Base-by-base conservation (phyloP, 2,888 invertebrate species). In the Caenorhabditis sp. region DNA sequence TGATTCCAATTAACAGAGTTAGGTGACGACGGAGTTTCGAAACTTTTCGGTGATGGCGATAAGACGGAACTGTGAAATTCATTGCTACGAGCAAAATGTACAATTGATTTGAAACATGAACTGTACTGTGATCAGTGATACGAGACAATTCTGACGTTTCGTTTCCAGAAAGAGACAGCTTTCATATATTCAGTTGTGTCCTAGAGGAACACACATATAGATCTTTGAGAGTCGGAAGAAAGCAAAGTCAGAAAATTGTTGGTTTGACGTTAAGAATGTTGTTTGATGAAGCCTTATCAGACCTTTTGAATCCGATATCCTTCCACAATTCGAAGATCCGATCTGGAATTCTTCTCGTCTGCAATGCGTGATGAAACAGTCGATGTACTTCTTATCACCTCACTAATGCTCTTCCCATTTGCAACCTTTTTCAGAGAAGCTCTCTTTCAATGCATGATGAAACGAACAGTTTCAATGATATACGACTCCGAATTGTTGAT, bases 381-480 rank as follows among this genome's bases (percentile, higher is more conserved):
- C 12, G 26, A 41, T 51, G 51, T n/a, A 61, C 61, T 47, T 38
- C 54, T 76, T 69, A 76, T 68, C 76, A 41, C 26, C 14, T 12
- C 4, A 26, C 10, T 22, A 31, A 24, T 64, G 19, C 41, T 51
- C 59, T 38, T 56, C 14, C 47, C 22, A 28, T 47, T 35, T 66
- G 56, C 59, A 69, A 76, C 68, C 41, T 41, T 35, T 75, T 75
- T 35, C 69, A 28, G 69, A 69, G 76, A 76, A 61, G 41, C 61
- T 10, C 51, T 10, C 69, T 76, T 76, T 28, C 69, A 69, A 51
- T 51, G 69, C 76, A 76, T 69, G 76, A 76, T 76, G 76, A 76
- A 76, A 76, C 76, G 69, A 51, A 49, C 26, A 26, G 61, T 69
- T 76, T 76, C 76, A 61, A 58, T 76, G 76, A 76, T 76, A 76